phyloP scores from a whole-genome alignment of 2,888 invertebrate species.

The Lycaena phlaeas region DNA sequence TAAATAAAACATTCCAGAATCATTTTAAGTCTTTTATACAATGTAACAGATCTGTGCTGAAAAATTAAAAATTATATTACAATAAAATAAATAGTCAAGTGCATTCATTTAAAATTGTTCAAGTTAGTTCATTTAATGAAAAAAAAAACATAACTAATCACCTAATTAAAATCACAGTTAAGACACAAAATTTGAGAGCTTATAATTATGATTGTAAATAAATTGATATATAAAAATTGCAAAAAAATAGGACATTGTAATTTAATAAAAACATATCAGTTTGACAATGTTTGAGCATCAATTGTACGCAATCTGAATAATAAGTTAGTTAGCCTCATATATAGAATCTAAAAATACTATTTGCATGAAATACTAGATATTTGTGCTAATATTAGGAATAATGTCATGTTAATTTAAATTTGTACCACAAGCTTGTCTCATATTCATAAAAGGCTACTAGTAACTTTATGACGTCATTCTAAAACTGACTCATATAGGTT shows the following conservation, averaged over 20 bases:
- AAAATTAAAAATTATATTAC: constrained; percentile 57
- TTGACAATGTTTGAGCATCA: constrained; percentile 9
- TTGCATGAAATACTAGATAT: constrained; percentile 6
- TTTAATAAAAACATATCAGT: constrained; percentile 8
- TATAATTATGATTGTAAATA: constrained; percentile 18
- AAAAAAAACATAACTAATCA: constrained; percentile 49
- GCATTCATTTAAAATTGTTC: constrained; percentile 61
- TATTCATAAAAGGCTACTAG: not conserved
- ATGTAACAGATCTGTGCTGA: constrained; percentile 72
- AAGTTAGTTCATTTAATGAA: constrained; percentile 45
- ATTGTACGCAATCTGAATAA: not conserved
- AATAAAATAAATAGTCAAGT: constrained; percentile 66
- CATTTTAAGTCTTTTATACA: constrained; percentile 52
- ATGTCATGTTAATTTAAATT: constrained; percentile 11
- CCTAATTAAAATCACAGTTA: constrained; percentile 51
- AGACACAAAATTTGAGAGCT: constrained; percentile 60
- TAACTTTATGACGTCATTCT: not conserved
- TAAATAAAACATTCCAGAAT: constrained; percentile 46
- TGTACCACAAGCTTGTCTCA: constrained; percentile 2
- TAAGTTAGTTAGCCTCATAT: constrained; percentile 11
- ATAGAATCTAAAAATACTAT: constrained; percentile 10
- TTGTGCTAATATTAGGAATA: constrained; percentile 10
- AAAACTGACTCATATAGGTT: not conserved
- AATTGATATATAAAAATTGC: constrained; percentile 9
- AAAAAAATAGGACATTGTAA: constrained; percentile 12